Evolutionary conservation across 2,113 vertebrate genomes (phyloP).

Genomic region (Phrynosoma blainvillii): DNA sequence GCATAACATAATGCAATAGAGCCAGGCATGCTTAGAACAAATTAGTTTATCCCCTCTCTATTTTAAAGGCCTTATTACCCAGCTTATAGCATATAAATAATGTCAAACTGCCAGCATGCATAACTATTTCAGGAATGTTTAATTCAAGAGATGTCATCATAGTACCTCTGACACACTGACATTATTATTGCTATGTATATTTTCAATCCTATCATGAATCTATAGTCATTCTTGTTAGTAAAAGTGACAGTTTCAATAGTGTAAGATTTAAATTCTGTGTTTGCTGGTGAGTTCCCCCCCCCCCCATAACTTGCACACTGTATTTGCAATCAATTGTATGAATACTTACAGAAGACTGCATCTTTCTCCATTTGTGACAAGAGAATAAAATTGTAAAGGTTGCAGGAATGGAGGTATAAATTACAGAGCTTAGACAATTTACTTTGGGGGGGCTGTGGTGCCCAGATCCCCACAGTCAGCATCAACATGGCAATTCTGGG

Average conservation of each 20-base stretch:
- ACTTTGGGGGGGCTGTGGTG: too few species aligned
- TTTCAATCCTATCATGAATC: constrained; percentile 28
- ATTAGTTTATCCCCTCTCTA: constrained; percentile 13
- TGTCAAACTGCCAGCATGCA: constrained; percentile 27
- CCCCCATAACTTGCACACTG: not conserved
- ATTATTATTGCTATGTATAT: constrained; percentile 46
- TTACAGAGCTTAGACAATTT: too few species aligned
- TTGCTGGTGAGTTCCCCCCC: not conserved
- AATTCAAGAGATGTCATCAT: constrained; percentile 36
- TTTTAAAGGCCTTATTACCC: constrained; percentile 45
- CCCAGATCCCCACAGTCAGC: too few species aligned
- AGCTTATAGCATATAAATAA: constrained; percentile 39
- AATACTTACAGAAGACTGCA: not conserved
- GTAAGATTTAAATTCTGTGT: too few species aligned
- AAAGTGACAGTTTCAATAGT: not conserved
- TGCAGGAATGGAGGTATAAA: not conserved
- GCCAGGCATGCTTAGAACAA: constrained; percentile 22
- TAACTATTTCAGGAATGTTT: constrained; percentile 51
- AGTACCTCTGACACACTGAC: constrained; percentile 20
- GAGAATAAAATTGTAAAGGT: not conserved
- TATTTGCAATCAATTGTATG: not conserved
- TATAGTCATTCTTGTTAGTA: constrained; percentile 28
- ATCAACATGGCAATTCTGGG: too few species aligned
- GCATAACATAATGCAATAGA: constrained; percentile 32
- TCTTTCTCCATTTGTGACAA: not conserved